Conservation (phyloP, 2,797 vertebrate genomes). For the Novumbra hubbsi region DNA sequence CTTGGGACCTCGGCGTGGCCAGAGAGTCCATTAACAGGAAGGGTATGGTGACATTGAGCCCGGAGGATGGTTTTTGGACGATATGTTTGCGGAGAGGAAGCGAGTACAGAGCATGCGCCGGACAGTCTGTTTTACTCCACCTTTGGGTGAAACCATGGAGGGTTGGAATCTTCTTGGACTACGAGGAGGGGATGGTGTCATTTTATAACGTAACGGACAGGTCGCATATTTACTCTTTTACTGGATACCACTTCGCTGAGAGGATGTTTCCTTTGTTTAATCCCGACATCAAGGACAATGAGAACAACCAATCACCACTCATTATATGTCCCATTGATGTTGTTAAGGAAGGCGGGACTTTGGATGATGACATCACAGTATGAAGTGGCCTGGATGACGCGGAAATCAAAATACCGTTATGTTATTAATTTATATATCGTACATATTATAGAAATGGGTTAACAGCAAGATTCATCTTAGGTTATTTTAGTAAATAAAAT, state of each 20-base stretch:
- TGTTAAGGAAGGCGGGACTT: constrained; percentile 12
- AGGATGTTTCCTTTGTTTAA: constrained; percentile 69
- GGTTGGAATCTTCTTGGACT: constrained; percentile 67
- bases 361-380: constrained; percentile 57
- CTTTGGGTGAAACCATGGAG: constrained; percentile 44
- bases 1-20: constrained; percentile 81
- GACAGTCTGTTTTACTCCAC: constrained; percentile 54
- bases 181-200: constrained; percentile 61
- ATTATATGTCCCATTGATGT: constrained; percentile 44
- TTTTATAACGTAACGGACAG: constrained; percentile 61
- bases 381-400: constrained; percentile 30
- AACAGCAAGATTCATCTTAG: neutral
- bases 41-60: constrained; percentile 68
- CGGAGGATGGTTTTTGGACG: constrained; percentile 67
- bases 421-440: neutral
- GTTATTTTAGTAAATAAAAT: neutral
- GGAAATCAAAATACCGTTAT: neutral
- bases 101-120: constrained; percentile 67
- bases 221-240: constrained; percentile 69
- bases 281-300: constrained; percentile 60
- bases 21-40: constrained; percentile 64
- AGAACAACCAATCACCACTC: constrained; percentile 60
- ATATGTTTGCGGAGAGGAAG: constrained; percentile 62
- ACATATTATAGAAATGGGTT: neutral
- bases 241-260: constrained; percentile 51